Percentiles rank a stretch among this genome's conserved stretches.
Evolutionary conservation across 2,888 invertebrate genomes (phyloP).

Genomic region (Pomacea canaliculata): DNA sequence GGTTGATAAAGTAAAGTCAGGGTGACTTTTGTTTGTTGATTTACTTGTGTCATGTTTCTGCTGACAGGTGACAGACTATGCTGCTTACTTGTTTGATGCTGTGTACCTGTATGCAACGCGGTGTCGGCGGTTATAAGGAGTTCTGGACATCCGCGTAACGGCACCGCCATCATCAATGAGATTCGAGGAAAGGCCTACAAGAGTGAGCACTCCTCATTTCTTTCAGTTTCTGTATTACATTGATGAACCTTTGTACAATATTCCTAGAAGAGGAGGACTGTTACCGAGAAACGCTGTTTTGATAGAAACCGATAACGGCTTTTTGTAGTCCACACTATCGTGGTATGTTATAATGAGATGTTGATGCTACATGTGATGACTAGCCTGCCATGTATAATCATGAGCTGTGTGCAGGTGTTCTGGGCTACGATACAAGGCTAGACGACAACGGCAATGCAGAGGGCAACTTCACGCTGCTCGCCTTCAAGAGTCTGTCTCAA

Average conservation of each 20-base stretch:
- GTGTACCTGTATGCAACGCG: conserved; percentile 87
- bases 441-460: conserved; percentile 68
- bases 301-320: too few relatives aligned
- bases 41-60: conserved; percentile 51
- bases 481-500: conserved; percentile 41
- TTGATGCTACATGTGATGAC: too few relatives aligned
- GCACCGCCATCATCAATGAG: conserved; percentile 80
- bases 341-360: too few relatives aligned
- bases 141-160: conserved; percentile 76
- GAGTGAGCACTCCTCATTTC: conserved; percentile 34
- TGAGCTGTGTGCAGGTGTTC: conserved; percentile 55
- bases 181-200: conserved; percentile 79
- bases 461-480: conserved; percentile 66
- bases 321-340: too few relatives aligned
- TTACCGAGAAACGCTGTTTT: too few relatives aligned
- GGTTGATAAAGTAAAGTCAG: too few relatives aligned
- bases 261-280: too few relatives aligned
- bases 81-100: conserved; percentile 88
- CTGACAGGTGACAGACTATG: conserved; percentile 74
- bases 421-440: conserved; percentile 61
- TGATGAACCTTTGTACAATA: too few relatives aligned
- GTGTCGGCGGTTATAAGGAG: conserved; percentile 79
- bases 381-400: too few relatives aligned
- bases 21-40: too few relatives aligned
- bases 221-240: too few relatives aligned